Evolutionary conservation across 2,888 invertebrate species (phyloP), one percentile per base, ranked within the genome.

Genomic region (Macrophya alboannulata): DNA sequence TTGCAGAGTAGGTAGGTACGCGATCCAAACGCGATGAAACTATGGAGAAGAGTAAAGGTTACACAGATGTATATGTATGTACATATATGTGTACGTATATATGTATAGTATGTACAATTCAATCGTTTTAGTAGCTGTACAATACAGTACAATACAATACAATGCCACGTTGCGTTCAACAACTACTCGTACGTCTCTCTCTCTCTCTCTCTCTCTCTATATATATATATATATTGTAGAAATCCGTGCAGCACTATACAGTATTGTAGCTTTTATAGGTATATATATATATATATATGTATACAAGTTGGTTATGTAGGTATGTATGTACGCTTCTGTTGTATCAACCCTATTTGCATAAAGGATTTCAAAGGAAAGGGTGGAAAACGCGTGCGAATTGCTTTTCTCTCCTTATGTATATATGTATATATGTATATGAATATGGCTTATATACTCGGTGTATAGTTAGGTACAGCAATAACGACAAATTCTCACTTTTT

Each of bases 341-440:
- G 15, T 37, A 37, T 17, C 4, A 68, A 37, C 37, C 37, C 68
- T 68, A 74, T 74, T 74, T 74, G 72, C 72, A 74, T 45, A 74
- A 21, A 45, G 72, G 40, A 72, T 72, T 45, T 72, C 72, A 72
- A 72, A 72, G 45, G 45, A 17, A 37, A n/a, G 68, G 17, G 37
- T 15, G 37, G 21, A 43, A 43, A 43, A 9, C 17, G 17, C 45
- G 72, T 74, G 43, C 12, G 72, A 74, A 74, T 45, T 40, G 45
- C 43, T 45, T 43, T 72, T 43, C 72, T 43, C 45, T 37, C 12
- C n/a, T 31, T 37, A 71, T 17, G 4, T 25, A 65, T 43, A 43
- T 43, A n/a, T n/a, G n/a, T 31, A 31, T 17, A 40, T 37, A 71
- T 17, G 4, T 25, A 65, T 43, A 43, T 43, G 43, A 4, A 51